Base-by-base conservation (phyloP, 2,113 vertebrate genomes). In the Antechinus flavipes region DNA sequence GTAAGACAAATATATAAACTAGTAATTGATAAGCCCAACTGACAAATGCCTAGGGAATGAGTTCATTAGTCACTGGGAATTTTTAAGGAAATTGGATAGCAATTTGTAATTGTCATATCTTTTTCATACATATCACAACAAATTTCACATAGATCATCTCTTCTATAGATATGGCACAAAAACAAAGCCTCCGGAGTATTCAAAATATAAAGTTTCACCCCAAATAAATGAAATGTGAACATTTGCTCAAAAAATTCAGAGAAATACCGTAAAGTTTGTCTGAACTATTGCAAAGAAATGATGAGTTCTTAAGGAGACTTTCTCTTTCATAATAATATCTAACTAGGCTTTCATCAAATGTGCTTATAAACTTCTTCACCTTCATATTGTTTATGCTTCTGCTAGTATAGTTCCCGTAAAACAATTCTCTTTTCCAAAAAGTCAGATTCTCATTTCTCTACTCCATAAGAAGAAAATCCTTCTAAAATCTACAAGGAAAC, bases 391-490 rank as follows among this genome's bases (percentile, higher is more conserved):
- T 89, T 89, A 30, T 30, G 68, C 42, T 89, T 91, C 76, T 91
- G 47, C 26, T 58, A 89, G 30, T 89, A 54, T 93, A 58, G 25
- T 58, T 58, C 56, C 42, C n/a, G 23, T 23, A 84, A 42, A 55
- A 53, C 54, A 96, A 46, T 30, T 19, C 16, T 54, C 23, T 90
- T 46, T 56, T 92, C 76, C 90, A 49, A 54, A 90, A 96, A 49
- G n/a, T 54, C 35, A 93, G 90, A 12, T 94, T n/a, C 58, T 92
- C 30, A 91, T 96, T 35, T 9, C 91, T 89, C 53, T 97, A 76
- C 49, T 11, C 95, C 92, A 96, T 95, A 27, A 25, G n/a, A 95
- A 90, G 24, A 94, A 94, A 96, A 94, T 95, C 9, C 47, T 91
- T 89, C 24, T n/a, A 54, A 35, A 10, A 25, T 42, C 16, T 58